Conservation (phyloP, 2,888 invertebrate genomes). For the Rotaria socialis region DNA sequence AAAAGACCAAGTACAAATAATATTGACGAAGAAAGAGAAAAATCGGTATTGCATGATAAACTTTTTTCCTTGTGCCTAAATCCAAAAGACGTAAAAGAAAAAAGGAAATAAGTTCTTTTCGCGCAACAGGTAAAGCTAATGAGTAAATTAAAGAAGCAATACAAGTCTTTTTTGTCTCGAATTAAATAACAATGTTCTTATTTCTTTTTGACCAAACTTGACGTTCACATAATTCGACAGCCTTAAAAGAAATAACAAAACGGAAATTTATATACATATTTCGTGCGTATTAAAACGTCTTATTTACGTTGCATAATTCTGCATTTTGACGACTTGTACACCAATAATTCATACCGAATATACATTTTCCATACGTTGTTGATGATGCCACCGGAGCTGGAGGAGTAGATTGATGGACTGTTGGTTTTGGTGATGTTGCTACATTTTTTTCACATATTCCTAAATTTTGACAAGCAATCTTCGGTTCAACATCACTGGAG, state of each 20-base stretch:
- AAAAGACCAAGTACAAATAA: background rate
- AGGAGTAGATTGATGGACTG: background rate
- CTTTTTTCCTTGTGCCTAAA: too few relatives aligned
- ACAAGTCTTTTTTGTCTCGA: background rate
- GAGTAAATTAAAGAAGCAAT: background rate
- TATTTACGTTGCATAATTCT: conserved; percentile 24
- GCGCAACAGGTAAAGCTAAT: background rate
- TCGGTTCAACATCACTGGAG: background rate
- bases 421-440: background rate
- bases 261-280: background rate
- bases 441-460: background rate
- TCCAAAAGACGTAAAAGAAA: background rate
- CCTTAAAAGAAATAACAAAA: background rate
- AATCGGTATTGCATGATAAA: too few relatives aligned
- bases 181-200: background rate
- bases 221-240: conserved; percentile 13
- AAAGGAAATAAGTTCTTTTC: background rate
- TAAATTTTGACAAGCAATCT: background rate
- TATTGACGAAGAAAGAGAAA: background rate
- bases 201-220: conserved; percentile 24
- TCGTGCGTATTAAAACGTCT: background rate
- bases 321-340: conserved; percentile 36
- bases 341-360: conserved; percentile 27
- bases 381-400: background rate
- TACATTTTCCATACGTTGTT: background rate